Evolutionary conservation across 2,113 vertebrate genomes (phyloP).

Genomic region (Cryptotis parvus): DNA sequence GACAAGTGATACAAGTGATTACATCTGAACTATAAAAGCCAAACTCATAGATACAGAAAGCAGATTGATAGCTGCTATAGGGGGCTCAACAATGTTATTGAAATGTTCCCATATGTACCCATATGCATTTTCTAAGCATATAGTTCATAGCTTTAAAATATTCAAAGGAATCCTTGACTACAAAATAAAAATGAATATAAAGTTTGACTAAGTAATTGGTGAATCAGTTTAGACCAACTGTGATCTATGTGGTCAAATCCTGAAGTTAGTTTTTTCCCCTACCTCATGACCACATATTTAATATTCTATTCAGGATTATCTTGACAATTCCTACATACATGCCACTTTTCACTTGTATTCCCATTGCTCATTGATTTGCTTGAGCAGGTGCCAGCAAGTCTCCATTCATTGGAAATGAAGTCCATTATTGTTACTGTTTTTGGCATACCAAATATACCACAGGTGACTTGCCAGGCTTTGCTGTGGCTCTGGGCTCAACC

Average conservation of each 20-base stretch:
- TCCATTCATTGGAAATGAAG: too few species aligned
- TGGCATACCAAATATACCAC: too few species aligned
- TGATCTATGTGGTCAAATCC: slow-evolving; percentile 17
- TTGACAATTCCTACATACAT: slow-evolving; percentile 10
- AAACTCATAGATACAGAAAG: background rate
- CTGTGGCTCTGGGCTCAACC: too few species aligned
- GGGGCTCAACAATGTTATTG: background rate
- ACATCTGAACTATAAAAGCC: too few species aligned
- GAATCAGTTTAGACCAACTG: background rate
- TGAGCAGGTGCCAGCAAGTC: too few species aligned
- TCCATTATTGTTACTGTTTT: too few species aligned
- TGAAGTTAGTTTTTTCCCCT: background rate
- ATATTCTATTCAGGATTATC: background rate
- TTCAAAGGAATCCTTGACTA: slow-evolving; percentile 45
- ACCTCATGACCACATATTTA: slow-evolving; percentile 44
- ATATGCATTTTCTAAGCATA: slow-evolving; percentile 2
- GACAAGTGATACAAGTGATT: too few species aligned
- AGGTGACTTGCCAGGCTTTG: too few species aligned
- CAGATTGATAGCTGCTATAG: background rate
- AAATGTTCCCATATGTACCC: background rate
- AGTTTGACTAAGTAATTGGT: slow-evolving; percentile 17
- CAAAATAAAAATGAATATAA: slow-evolving; percentile 50
- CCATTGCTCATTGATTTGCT: too few species aligned
- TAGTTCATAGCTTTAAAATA: slow-evolving; percentile 26
- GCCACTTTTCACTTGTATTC: too few species aligned